These are phyloP conservation scores for Sphenopsis melanotis DNA, from an alignment of 2,797 vertebrate species.

Conservation along the genomic window DNA sequence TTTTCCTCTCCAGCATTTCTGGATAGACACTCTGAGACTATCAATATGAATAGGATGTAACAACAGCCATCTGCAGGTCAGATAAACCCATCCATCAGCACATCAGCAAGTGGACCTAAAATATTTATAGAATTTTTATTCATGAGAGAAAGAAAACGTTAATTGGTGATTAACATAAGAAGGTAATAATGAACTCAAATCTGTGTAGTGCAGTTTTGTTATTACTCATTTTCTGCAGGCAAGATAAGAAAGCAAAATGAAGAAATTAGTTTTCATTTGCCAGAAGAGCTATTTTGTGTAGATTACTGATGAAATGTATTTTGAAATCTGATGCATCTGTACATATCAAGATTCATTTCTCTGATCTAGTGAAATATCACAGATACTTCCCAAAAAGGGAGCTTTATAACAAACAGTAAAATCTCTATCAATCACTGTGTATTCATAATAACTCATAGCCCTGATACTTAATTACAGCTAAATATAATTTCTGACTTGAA, in stretches of 20 bases:
- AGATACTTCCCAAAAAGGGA: constrained; percentile 49
- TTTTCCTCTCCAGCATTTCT: constrained; percentile 75
- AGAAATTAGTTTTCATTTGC: constrained; percentile 60
- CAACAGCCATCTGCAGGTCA: constrained; percentile 86
- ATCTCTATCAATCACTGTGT: constrained; percentile 47
- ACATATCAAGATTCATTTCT: constrained; percentile 27
- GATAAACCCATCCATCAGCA: constrained; percentile 84
- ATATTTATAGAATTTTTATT: constrained; percentile 78
- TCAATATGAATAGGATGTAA: constrained; percentile 78
- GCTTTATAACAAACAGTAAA: constrained; percentile 43
- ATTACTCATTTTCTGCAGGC: constrained; percentile 37
- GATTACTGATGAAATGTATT: constrained; percentile 49
- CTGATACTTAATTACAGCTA: constrained; percentile 41
- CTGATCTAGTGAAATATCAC: constrained; percentile 46
- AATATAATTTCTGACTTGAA: constrained; percentile 47
- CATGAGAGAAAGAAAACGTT: constrained; percentile 47
- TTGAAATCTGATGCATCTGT: constrained; percentile 50
- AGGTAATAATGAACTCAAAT: constrained; percentile 71
- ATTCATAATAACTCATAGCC: constrained; percentile 41
- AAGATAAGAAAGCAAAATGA: constrained; percentile 50
- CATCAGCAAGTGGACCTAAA: constrained; percentile 86
- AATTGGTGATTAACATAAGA: constrained; percentile 72
- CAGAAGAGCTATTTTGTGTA: constrained; percentile 25
- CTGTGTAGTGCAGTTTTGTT: constrained; percentile 12
- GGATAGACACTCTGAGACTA: constrained; percentile 79